These are phyloP conservation scores for Hemiprocne comata DNA, from an alignment of 2,113 vertebrate genomes.

Conservation along the genomic window DNA sequence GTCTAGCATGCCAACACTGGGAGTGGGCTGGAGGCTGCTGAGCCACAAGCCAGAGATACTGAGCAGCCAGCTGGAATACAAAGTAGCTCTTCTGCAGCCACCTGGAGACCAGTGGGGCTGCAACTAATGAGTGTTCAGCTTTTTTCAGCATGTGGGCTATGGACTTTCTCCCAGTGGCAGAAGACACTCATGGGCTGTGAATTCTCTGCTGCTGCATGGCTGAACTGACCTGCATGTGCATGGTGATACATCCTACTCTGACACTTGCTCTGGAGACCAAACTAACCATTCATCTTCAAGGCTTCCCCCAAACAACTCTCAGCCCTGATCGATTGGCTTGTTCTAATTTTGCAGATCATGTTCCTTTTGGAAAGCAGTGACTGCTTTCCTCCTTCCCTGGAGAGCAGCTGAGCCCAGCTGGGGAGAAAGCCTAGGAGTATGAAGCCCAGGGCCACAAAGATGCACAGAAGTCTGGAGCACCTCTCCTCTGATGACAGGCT, in stretches of 20 bases:
- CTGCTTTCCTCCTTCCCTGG: not conserved
- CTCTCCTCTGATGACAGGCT: too few species aligned
- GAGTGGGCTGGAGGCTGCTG: not conserved
- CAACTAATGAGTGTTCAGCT: not conserved
- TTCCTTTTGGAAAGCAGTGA: not conserved
- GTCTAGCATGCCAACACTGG: accelerated
- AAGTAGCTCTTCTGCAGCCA: not conserved
- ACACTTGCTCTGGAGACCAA: not conserved
- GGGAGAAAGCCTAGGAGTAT: not conserved
- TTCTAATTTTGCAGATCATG: not conserved
- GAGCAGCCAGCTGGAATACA: not conserved
- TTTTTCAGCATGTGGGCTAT: not conserved
- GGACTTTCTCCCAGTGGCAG: not conserved
- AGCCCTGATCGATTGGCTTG: not conserved
- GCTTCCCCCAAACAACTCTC: not conserved
- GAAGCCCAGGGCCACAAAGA: too few species aligned
- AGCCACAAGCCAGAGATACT: not conserved
- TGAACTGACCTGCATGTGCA: not conserved
- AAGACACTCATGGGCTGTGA: not conserved
- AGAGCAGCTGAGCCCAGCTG: not conserved
- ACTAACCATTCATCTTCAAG: not conserved
- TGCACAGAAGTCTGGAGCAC: too few species aligned
- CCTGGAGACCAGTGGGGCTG: not conserved
- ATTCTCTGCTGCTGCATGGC: not conserved
- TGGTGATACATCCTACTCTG: not conserved